These are phyloP conservation scores for Pandion haliaetus DNA, from an alignment of 2,113 vertebrate genomes.

Conservation along the genomic window DNA sequence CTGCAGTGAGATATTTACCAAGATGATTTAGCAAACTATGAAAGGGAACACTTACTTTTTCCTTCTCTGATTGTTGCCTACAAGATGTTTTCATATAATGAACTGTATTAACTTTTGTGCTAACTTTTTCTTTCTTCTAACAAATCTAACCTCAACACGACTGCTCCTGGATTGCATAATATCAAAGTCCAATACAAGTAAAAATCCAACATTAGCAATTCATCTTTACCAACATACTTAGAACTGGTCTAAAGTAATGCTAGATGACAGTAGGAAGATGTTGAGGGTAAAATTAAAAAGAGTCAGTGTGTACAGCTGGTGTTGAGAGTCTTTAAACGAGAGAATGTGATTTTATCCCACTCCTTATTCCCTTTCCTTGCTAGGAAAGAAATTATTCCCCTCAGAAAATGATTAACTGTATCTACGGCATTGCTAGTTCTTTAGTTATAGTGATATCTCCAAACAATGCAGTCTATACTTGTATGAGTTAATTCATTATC, in stretches of 20 bases:
- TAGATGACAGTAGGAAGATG: neutral
- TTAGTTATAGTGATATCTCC: neutral
- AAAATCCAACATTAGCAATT: neutral
- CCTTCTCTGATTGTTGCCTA: neutral
- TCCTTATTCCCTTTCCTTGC: neutral
- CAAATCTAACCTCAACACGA: neutral
- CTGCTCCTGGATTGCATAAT: neutral
- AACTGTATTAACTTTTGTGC: neutral
- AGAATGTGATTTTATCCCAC: neutral
- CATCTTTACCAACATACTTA: neutral
- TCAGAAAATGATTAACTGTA: neutral
- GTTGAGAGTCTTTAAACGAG: neutral
- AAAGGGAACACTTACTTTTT: neutral
- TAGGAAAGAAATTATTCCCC: neutral
- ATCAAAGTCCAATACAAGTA: neutral
- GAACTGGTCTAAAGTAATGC: neutral
- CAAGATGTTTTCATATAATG: neutral
- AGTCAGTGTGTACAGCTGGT: fast-evolving
- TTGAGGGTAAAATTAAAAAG: neutral
- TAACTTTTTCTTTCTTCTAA: neutral
- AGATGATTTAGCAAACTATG: neutral
- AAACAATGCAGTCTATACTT: neutral
- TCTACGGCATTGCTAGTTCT: neutral
- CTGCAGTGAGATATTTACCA: neutral
- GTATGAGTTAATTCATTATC: neutral